Conservation (phyloP, 2,797 vertebrate species). For the Pipistrellus pipistrellus region DNA sequence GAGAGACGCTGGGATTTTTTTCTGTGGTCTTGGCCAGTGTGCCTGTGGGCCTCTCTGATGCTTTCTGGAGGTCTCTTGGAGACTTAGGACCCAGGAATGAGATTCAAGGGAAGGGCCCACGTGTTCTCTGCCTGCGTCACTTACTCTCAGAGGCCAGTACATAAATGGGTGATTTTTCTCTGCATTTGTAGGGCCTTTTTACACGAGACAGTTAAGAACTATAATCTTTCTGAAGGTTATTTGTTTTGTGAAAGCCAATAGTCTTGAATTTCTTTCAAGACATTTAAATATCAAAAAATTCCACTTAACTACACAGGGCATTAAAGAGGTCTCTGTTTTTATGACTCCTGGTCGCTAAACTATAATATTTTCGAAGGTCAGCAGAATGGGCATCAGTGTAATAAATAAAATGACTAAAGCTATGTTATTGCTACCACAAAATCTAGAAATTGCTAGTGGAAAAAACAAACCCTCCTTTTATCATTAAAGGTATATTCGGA, state of each 20-base stretch:
- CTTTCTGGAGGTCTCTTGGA: neutral
- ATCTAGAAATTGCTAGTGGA: conserved; percentile 32
- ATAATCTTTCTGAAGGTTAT: neutral
- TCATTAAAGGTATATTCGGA: neutral
- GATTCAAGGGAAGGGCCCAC: neutral
- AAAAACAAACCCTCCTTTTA: neutral
- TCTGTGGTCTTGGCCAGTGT: neutral
- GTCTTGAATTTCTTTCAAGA: conserved; percentile 56
- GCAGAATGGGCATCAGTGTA: conserved; percentile 11
- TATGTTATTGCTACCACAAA: conserved; percentile 46
- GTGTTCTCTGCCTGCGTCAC: neutral
- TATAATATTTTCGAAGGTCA: conserved; percentile 58
- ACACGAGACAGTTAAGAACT: neutral
- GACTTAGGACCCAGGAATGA: neutral
- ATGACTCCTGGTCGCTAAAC: neutral
- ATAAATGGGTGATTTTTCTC: neutral
- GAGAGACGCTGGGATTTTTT: neutral
- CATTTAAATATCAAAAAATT: conserved; percentile 55
- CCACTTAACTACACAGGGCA: neutral
- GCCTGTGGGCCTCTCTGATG: neutral
- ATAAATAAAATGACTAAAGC: conserved; percentile 49
- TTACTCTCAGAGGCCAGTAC: neutral
- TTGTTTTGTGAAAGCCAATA: conserved; percentile 12
- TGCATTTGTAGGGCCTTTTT: neutral
- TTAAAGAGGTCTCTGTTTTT: conserved; percentile 7